These are phyloP conservation scores for Tuberolachnus salignus DNA, from an alignment of 2,888 invertebrate genomes.

Conservation along the genomic window DNA sequence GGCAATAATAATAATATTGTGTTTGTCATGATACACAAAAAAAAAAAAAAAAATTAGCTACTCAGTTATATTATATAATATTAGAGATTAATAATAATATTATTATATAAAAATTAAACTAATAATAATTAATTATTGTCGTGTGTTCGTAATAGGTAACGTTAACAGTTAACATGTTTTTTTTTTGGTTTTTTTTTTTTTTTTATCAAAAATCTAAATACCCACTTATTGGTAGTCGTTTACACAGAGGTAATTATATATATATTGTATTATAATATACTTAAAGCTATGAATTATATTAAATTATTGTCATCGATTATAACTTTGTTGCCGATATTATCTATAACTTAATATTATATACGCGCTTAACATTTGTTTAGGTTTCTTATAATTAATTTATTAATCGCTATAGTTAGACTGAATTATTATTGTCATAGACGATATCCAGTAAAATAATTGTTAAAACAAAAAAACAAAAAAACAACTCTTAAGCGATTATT, in stretches of 20 bases:
- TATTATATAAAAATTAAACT: conserved; percentile 6
- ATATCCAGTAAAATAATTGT: no score
- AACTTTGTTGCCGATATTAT: no score
- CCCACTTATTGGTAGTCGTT: no score
- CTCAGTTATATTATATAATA: background rate
- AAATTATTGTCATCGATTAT: no score
- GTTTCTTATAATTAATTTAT: conserved; percentile 1
- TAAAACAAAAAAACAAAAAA: background rate
- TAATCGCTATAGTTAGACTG: background rate
- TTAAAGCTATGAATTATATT: no score
- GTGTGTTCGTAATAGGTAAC: conserved; percentile 22
- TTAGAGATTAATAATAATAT: conserved; percentile 8
- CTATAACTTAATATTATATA: no score
- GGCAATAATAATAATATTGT: background rate
- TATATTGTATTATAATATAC: no score
- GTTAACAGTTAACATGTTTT: background rate
- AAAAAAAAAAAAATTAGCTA: conserved; percentile 8
- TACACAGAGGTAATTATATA: no score
- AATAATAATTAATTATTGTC: conserved; percentile 26
- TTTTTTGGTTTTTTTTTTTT: no score
- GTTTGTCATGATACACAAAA: conserved; percentile 5
- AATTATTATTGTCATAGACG: no score
- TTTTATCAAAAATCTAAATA: conserved; percentile 43
- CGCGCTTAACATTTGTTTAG: no score
- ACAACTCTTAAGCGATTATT: background rate